Evolutionary conservation across 2,797 vertebrate species (phyloP), one percentile per base, ranked within the genome.

Genomic region (Hafferia zeledoni): DNA sequence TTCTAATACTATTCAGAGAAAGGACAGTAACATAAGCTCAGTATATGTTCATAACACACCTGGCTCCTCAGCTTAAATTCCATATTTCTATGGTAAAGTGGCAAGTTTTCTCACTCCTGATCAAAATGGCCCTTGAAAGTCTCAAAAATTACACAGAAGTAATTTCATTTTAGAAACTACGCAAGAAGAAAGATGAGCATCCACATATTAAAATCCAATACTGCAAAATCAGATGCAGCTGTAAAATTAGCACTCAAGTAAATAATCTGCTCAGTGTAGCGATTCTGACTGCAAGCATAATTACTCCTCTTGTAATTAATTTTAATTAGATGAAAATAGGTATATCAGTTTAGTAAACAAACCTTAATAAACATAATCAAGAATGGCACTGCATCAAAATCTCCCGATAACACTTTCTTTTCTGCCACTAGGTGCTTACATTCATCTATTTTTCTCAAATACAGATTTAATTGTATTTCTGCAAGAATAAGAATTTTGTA

Each of bases 51-150:
- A 98, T 97, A 97, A 98, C 17, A 97, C 94, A 67, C 31, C 96
- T n/a, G 98, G 95, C 65, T 98, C 96, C 57, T 97, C 96, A 88
- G 97, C 83, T 71, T 97, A 98, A 37, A 97, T 95, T 82, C 97
- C 96, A 60, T 95, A 96, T 95, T 85, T 96, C 60, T 86, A 89
- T 17, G 96, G 97, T 63, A 97, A 96, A 28, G 96, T 95, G 15
- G 97, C 96, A 93, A 97, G 93, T 95, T 98, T 98, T 83, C 98
- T 98, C 98, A 98, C 97, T 84, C 72, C 72, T 72, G 13, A 89
- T 67, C 57, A 79, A 90, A 95, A 94, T 57, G 31, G 16, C 41
- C 91, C 78, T 91, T 41, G 3, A 77, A 95, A 80, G 65, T 83
- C 79, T 82, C 59, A 61, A 70, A 76, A 91, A 90, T 92, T 87